These are phyloP conservation scores for Paramuricea clavata DNA, from an alignment of 92 coral and sea anemone genomes.

Conservation along the genomic window DNA sequence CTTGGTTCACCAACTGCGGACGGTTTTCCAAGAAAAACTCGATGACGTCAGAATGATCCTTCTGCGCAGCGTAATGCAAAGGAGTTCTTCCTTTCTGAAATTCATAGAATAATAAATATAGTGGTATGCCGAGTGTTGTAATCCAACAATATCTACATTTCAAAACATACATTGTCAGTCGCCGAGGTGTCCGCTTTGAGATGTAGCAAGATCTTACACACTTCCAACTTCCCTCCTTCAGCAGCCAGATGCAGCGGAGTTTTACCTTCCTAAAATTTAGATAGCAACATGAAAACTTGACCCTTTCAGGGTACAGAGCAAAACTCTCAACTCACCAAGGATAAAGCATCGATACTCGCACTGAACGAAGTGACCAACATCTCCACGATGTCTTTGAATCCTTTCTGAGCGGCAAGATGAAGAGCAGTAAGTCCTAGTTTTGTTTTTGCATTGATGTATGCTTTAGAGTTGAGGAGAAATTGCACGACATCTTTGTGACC, in stretches of 20 bases:
- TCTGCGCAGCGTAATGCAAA: conserved; percentile 96
- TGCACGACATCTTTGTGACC: conserved; percentile 92
- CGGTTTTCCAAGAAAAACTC: conserved; percentile 83
- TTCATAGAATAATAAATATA: background rate
- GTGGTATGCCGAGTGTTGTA: too few relatives aligned
- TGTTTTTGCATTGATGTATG: conserved; percentile 94
- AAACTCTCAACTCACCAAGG: conserved; percentile 82
- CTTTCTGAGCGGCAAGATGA: conserved; percentile 92
- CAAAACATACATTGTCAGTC: conserved; percentile 83
- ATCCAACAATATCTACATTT: too few relatives aligned
- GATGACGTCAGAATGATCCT: conserved; percentile 94
- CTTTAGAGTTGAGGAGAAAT: conserved; percentile 86
- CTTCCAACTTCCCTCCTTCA: conserved; percentile 85
- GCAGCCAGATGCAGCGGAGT: conserved; percentile 96
- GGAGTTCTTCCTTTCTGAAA: conserved; percentile 96
- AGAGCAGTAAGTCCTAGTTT: conserved; percentile 95
- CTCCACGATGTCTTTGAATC: conserved; percentile 92
- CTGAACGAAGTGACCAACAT: conserved; percentile 80
- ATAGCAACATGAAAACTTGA: background rate
- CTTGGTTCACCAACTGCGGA: conserved; percentile 89
- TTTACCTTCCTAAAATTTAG: conserved; percentile 81
- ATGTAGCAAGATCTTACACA: conserved; percentile 89
- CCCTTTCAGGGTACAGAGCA: too few relatives aligned
- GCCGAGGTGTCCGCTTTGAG: conserved; percentile 91
- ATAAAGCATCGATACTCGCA: conserved; percentile 95